Base-by-base conservation (phyloP, 2,113 vertebrate species). In the Sceloporus tristichus region DNA sequence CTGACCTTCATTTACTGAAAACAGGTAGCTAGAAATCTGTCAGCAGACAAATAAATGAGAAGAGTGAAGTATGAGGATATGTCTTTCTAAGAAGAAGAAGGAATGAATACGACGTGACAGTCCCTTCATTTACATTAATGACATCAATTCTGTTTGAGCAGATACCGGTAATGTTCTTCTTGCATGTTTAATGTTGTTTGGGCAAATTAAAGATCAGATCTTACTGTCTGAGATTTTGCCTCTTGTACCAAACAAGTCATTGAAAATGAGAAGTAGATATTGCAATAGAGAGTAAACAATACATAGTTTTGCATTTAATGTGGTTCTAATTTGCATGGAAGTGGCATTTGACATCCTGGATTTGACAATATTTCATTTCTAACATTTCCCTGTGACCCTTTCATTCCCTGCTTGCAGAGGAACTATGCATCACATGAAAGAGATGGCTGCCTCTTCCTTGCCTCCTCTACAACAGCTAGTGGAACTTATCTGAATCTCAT, bases 171-270 rank as follows among this genome's bases (percentile, higher is more conserved):
- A 84, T 27, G 23, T 53, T 87, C 73, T 86, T 92, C 74, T 84
- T 91, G 38, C 11, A 90, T 91, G 70, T 77, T 84, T 84, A 91
- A 90, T 74, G 56, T 56, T 9, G 14, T 88, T 88, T 88, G 27
- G n/a, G 14, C 29, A 88, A 92, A 88, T 19, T 88, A 88, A 80
- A 87, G 79, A 88, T 87, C 85, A 87, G 74, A 77, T n/a, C 76
- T 92, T 48, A 1, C 29, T 90, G 70, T 82, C 71, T 4, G 53
- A 80, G 8, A 85, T 94, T 82, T 85, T 38, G 23, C 88, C 65
- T 82, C 59, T 91, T 40, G 80, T 73, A 89, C 66, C 42, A 81
- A 79, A 89, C 59, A 91, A 87, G 70, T 1, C 29, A 70, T 38
- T 56, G 65, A 66, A 78, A 66, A 91, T 84, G 70, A 88, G 21